These are phyloP conservation scores for Marasmarcha lunaedactyla DNA, from an alignment of 2,888 invertebrate species.

Conservation along the genomic window DNA sequence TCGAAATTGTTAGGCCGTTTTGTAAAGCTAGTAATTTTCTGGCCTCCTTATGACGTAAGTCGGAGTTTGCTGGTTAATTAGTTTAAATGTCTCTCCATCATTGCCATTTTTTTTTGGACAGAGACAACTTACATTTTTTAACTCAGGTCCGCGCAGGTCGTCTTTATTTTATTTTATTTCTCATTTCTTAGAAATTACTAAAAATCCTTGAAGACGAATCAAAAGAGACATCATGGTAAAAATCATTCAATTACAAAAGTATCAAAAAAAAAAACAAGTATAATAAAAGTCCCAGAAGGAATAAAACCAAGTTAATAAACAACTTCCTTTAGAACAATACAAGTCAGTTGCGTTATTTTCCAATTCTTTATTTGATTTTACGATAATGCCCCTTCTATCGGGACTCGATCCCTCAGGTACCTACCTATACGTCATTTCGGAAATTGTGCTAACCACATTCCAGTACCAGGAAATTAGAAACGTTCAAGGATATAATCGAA, in stretches of 20 bases:
- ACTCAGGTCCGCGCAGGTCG: no score
- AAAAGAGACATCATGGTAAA: background rate
- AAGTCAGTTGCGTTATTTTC: slow-evolving; percentile 45
- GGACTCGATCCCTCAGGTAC: slow-evolving; percentile 45
- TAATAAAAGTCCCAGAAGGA: background rate
- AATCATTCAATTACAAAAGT: background rate
- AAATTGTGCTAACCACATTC: slow-evolving; percentile 68
- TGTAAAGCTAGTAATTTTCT: no score
- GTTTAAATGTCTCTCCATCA: no score
- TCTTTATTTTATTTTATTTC: no score
- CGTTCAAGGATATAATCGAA: slow-evolving; percentile 65
- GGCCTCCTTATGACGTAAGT: no score
- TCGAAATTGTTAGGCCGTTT: no score
- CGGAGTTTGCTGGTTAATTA: no score
- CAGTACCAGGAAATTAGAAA: slow-evolving; percentile 68
- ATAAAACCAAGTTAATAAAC: background rate
- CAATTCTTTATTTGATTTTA: slow-evolving; percentile 55
- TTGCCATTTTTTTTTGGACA: no score
- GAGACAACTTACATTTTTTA: no score
- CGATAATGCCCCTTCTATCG: slow-evolving; percentile 45
- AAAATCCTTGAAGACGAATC: no score
- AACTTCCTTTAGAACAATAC: slow-evolving; percentile 21
- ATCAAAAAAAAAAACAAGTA: background rate
- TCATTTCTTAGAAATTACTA: no score
- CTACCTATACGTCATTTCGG: slow-evolving; percentile 42